Base-by-base conservation (phyloP, 2,797 vertebrate genomes). In the Sciaenops ocellatus region DNA sequence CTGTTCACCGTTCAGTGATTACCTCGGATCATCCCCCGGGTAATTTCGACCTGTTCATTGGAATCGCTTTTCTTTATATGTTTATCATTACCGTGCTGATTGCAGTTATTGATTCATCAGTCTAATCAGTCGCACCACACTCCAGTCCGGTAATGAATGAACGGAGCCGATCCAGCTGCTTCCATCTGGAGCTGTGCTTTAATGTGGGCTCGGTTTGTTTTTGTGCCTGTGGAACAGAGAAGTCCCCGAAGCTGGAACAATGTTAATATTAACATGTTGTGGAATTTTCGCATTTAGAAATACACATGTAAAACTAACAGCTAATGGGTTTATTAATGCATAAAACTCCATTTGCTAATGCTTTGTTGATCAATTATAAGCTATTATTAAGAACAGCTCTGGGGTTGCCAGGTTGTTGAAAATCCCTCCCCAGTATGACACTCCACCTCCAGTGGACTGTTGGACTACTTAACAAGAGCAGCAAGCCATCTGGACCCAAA, bases 91-190 rank as follows among this genome's bases (percentile, higher is more conserved):
- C 59, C 11, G 61, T 4, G 80, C 89, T 94, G 91, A 94, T 92
- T 94, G 90, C 89, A 69, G 63, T 62, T 91, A 93, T 93, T 83
- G 93, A 94, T 92, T 87, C 71, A 85, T 87, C 91, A 79, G 82
- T 90, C 62, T 81, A 87, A 92, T 90, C 92, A 90, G 85, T 46
- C 26, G 78, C 87, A n/a, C 34, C 62, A 65, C 79, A 16, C 76
- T 60, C 73, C 34, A 38, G 60, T 38, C 22, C 65, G 12, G 80
- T 89, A 88, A 90, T 92, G 84, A 89, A 76, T 63, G 85, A 80
- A 66, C 61, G 24, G 28, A 63, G 69, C 26, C 7, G 13, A 73
- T 50, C 61, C 82, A 78, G 79, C 80, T 75, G 81, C 65, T 63
- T 51, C 61, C 30, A n/a, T 50, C 46, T 69, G 20, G 15, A n/a